phyloP scores from a whole-genome alignment of 2,888 invertebrate genomes.

The Gryllus longicercus region DNA sequence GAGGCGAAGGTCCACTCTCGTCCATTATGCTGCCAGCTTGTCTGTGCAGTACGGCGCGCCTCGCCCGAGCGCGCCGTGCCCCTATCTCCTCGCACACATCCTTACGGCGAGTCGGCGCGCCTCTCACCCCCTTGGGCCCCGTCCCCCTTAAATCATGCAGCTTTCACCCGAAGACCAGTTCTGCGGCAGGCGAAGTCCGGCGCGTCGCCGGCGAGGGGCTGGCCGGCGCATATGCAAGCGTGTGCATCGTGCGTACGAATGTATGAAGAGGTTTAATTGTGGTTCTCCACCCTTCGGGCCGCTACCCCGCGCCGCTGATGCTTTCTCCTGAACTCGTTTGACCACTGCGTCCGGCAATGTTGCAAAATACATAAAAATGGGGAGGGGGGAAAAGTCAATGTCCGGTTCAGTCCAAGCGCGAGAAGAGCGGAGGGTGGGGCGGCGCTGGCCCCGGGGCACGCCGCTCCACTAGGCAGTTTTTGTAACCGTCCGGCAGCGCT shows the following conservation, averaged over 20 bases:
- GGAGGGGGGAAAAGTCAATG: background rate
- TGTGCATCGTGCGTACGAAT: conserved; percentile 1
- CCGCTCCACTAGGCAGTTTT: too few species aligned
- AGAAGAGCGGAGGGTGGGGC: too few species aligned
- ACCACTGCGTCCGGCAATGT: background rate
- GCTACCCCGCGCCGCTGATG: background rate
- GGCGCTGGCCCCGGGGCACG: too few species aligned
- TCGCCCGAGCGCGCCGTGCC: background rate
- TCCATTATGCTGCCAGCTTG: background rate
- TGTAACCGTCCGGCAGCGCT: too few species aligned
- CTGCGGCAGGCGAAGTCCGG: background rate
- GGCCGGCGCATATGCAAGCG: background rate
- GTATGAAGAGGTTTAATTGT: conserved; percentile 10
- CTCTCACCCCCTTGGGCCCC: background rate
- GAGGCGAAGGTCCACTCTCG: background rate
- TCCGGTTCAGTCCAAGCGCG: background rate
- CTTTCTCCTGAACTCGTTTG: conserved; percentile 1
- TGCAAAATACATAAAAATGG: background rate
- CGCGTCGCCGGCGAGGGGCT: background rate
- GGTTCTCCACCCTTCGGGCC: background rate
- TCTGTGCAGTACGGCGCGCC: too few species aligned
- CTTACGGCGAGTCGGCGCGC: background rate
- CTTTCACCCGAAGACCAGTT: conserved; percentile 17
- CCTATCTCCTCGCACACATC: conserved; percentile 17
- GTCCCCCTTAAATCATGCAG: conserved; percentile 4